Evolutionary conservation across 2,888 invertebrate species (phyloP), one percentile per base, ranked within the genome.

Genomic region (Sialis lutaria): DNA sequence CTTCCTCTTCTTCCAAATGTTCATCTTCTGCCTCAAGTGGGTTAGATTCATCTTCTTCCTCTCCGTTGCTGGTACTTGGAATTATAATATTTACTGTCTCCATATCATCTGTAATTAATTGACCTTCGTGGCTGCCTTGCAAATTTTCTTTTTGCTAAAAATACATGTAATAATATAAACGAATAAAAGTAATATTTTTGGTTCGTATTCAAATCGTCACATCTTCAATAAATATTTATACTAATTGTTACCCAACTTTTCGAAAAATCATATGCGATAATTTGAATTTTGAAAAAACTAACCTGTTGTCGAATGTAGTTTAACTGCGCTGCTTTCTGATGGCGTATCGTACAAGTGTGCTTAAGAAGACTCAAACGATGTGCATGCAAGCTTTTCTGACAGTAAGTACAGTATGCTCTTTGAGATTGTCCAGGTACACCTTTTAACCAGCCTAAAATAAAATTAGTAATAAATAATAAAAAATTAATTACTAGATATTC

Each of bases 271-370:
- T 9, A 35, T 35, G 9, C 10, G 9, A n/a, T n/a, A n/a, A n/a
- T n/a, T n/a, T n/a, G n/a, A n/a, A n/a, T n/a, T n/a, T n/a, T n/a
- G n/a, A 10, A 40, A 40, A 5, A 41, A 37, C 12, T 7, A 31
- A 45, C 45, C 45, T 45, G 45, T 54, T 60, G 58, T 49, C 60
- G 50, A n/a, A 55, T 54, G 35, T 53, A 57, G 49, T 60, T 58
- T 30, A 59, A 50, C 51, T 65, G 65, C 6, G 65, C 64, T 5
- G 67, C 67, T 54, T 72, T 68, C 51, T 73, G 73, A 57, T 75
- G 75, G 48, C 73, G 67, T 55, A 73, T 68, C 0, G 75, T 74
- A 49, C 73, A 73, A 40, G 73, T 74, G 53, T 75, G 75, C 52
- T 75, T 75, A 40, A 75, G 53, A 39, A 75, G 59, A 46, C 74